Evolutionary conservation across 2,888 invertebrate species (phyloP).

Genomic region (Piscicola geometra): DNA sequence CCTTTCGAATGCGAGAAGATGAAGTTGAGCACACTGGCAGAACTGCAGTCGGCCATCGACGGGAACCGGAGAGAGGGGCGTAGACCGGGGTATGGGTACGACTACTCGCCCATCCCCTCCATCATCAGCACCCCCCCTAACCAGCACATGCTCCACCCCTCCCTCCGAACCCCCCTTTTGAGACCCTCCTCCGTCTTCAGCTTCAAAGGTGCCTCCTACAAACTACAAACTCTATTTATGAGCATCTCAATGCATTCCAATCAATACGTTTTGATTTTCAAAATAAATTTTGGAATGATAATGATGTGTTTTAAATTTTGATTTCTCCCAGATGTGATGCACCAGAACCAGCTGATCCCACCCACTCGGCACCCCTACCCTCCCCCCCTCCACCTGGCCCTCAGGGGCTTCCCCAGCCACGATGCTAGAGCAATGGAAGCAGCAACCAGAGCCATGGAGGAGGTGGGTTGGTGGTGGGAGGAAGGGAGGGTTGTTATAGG

Average conservation of each 20-base stretch:
- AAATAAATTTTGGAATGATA: too few relatives aligned
- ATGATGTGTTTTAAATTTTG: too few relatives aligned
- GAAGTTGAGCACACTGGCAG: constrained; percentile 80
- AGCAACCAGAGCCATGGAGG: constrained; percentile 54
- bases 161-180: constrained; percentile 6
- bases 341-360: constrained; percentile 21
- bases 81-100: constrained; percentile 76
- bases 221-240: background rate
- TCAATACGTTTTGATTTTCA: background rate
- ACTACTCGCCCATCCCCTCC: constrained; percentile 53
- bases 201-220: constrained; percentile 8
- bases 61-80: constrained; percentile 94
- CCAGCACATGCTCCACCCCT: constrained; percentile 43
- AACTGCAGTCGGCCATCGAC: constrained; percentile 94
- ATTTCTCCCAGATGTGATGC: too few relatives aligned
- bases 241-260: background rate
- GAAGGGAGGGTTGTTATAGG: background rate
- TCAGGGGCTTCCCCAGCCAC: constrained; percentile 49
- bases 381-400: constrained; percentile 22
- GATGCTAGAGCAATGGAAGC: constrained; percentile 55
- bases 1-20: constrained; percentile 97
- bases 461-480: constrained; percentile 47
- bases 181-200: constrained; percentile 17
- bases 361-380: constrained; percentile 19
- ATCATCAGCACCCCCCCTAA: constrained; percentile 48